Percentiles rank a stretch among this genome's conserved stretches.
These are phyloP conservation scores for Elymnias hypermnestra DNA, from an alignment of 1,140 invertebrate genomes.

Conservation along the genomic window DNA sequence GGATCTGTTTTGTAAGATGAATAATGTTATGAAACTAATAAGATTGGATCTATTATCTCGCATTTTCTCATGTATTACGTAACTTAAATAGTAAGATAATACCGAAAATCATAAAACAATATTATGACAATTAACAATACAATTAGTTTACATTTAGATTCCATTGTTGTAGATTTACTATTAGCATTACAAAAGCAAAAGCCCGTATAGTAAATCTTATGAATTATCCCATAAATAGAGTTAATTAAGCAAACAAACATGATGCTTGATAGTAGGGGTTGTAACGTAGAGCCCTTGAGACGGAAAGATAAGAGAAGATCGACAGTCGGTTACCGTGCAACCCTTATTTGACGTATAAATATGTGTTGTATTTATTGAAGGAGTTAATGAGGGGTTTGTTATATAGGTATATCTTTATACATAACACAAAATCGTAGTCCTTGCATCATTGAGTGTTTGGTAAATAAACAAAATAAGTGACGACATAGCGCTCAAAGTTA, in stretches of 20 bases:
- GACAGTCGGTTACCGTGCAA: slow-evolving; percentile 15
- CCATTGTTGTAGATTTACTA: neutral
- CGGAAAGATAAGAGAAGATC: slow-evolving; percentile 30
- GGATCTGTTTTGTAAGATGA: too few relatives aligned
- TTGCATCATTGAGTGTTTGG: too few relatives aligned
- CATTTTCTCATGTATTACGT: too few relatives aligned
- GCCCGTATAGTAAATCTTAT: slow-evolving; percentile 4
- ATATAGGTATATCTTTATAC: too few relatives aligned
- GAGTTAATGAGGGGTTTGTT: neutral
- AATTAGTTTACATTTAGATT: neutral
- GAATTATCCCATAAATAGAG: slow-evolving; percentile 13
- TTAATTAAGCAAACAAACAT: slow-evolving; percentile 32
- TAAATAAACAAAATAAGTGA: too few relatives aligned
- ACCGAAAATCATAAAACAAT: too few relatives aligned
- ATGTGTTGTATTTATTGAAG: slow-evolving; percentile 1
- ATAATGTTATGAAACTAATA: too few relatives aligned
- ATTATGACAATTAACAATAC: too few relatives aligned
- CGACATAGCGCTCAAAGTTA: too few relatives aligned
- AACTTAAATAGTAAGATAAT: too few relatives aligned
- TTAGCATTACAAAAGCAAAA: slow-evolving; percentile 5
- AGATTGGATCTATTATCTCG: too few relatives aligned
- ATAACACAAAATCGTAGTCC: too few relatives aligned
- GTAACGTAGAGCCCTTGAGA: slow-evolving; percentile 26
- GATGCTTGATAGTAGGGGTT: slow-evolving; percentile 19
- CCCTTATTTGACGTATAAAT: slow-evolving; percentile 8